Conservation (phyloP, 2,888 invertebrate species). For the Stictocephala bisonia region DNA sequence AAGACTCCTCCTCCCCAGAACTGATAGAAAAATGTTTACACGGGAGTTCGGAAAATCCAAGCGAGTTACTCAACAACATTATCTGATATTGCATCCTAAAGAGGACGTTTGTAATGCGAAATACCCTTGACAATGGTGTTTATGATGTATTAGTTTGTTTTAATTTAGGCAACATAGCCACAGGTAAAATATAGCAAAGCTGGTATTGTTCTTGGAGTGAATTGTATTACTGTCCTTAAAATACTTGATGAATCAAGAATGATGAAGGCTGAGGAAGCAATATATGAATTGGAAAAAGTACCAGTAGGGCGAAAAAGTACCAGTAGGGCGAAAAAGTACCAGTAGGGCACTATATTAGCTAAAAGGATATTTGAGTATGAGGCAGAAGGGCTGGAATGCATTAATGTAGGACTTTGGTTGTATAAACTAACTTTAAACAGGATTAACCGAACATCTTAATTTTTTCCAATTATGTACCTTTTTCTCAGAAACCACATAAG, state of each 20-base stretch:
- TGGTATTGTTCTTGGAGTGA: slow-evolving; percentile 19
- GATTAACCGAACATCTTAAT: background rate
- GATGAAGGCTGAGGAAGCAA: slow-evolving; percentile 17
- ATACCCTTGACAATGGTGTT: background rate
- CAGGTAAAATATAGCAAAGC: background rate
- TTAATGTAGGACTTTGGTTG: background rate
- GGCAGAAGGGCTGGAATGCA: slow-evolving; percentile 15
- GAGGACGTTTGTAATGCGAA: slow-evolving; percentile 2
- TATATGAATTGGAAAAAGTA: background rate
- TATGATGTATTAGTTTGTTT: slow-evolving; percentile 11
- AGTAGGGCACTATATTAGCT: background rate
- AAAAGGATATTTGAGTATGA: slow-evolving; percentile 15
- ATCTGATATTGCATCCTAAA: background rate
- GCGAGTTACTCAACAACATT: too few relatives aligned
- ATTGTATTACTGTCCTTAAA: slow-evolving; percentile 19
- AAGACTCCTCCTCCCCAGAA: background rate
- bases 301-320: background rate
- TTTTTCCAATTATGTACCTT: slow-evolving; percentile 13
- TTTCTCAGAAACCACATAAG: slow-evolving; percentile 9
- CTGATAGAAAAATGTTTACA: slow-evolving; percentile 1
- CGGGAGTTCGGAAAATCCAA: too few relatives aligned
- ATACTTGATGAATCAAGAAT: background rate
- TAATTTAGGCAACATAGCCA: slow-evolving; percentile 3
- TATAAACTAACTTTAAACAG: background rate
- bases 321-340: background rate